These are phyloP conservation scores for Mamestra configurata DNA, from an alignment of 1,140 invertebrate species.

Conservation along the genomic window DNA sequence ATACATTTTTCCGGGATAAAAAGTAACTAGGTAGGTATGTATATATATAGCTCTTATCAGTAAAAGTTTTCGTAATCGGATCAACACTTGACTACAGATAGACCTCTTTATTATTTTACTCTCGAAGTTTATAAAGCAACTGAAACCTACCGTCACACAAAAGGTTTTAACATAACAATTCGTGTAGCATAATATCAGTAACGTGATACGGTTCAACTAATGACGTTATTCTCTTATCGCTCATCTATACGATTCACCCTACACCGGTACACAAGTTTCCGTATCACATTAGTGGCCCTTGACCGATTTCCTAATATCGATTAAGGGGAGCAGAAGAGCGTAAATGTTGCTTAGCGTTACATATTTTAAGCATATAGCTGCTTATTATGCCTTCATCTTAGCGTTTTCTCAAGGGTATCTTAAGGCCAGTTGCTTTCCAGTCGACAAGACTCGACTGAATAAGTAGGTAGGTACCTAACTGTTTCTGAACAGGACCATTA, in stretches of 20 bases:
- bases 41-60: too few species aligned
- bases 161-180: background rate
- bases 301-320: conserved; percentile 50
- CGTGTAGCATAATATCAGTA: conserved; percentile 11
- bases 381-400: background rate
- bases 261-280: conserved; percentile 59
- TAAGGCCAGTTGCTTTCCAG: background rate
- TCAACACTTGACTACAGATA: too few species aligned
- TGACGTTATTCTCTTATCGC: conserved; percentile 72
- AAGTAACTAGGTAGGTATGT: too few species aligned
- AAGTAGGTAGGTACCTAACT: too few species aligned
- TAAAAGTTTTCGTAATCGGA: too few species aligned
- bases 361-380: conserved; percentile 20
- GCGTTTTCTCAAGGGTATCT: background rate
- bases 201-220: conserved; percentile 51
- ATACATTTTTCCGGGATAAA: too few species aligned
- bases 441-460: too few species aligned
- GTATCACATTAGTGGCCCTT: conserved; percentile 66
- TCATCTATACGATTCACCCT: conserved; percentile 70
- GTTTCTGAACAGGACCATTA: too few species aligned
- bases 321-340: conserved; percentile 32
- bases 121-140: too few species aligned
- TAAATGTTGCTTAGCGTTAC: conserved; percentile 34
- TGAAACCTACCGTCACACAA: background rate
- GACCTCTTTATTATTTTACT: too few species aligned